phyloP scores from a whole-genome alignment of 2,888 invertebrate genomes.

The Proisotoma minuta region DNA sequence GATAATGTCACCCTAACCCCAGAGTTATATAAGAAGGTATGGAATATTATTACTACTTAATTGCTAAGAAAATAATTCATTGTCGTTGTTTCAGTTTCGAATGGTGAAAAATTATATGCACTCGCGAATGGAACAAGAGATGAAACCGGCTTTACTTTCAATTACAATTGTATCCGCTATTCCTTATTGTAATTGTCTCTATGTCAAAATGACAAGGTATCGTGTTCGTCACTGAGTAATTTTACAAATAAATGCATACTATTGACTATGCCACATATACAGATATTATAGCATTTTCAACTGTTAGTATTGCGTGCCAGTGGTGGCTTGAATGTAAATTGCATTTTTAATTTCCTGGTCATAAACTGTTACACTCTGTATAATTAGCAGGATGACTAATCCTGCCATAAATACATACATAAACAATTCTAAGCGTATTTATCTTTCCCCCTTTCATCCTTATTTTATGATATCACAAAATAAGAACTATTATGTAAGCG shows the following conservation, averaged over 20 bases:
- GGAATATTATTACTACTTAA: neutral
- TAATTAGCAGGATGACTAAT: no score
- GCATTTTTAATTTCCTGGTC: no score
- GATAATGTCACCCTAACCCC: slow-evolving; percentile 4
- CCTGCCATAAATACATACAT: no score
- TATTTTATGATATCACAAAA: no score
- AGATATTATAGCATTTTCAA: no score
- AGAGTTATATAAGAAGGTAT: slow-evolving; percentile 30
- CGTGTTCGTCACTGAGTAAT: neutral
- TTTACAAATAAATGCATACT: neutral
- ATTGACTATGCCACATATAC: no score
- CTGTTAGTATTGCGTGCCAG: no score
- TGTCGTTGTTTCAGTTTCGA: slow-evolving; percentile 30
- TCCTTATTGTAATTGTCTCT: neutral
- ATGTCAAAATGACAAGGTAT: neutral
- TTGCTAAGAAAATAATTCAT: neutral
- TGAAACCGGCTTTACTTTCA: slow-evolving; percentile 34
- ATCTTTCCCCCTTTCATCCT: no score
- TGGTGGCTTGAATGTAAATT: no score
- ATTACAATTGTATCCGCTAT: slow-evolving; percentile 23
- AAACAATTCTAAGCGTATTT: no score
- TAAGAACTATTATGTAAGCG: no score
- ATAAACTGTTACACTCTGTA: no score
- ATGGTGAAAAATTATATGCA: slow-evolving; percentile 42
- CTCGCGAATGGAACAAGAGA: slow-evolving; percentile 38